These are phyloP conservation scores for Odobenus rosmarus DNA, from an alignment of 2,113 vertebrate genomes.

Conservation along the genomic window DNA sequence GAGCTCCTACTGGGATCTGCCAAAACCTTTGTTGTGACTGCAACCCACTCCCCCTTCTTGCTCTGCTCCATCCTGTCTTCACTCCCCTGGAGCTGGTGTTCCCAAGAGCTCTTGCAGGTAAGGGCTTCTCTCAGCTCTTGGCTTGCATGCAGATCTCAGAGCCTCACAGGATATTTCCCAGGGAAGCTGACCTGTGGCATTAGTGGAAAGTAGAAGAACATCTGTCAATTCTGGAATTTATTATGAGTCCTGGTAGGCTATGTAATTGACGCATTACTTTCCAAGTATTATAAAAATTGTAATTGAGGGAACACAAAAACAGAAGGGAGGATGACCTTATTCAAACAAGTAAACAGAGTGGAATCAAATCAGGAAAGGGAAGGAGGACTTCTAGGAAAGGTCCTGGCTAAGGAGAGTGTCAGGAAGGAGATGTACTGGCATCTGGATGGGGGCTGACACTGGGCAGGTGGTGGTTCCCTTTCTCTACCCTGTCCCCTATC, in stretches of 20 bases:
- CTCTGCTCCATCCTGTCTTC: background rate
- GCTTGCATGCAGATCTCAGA: background rate
- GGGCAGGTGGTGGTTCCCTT: background rate
- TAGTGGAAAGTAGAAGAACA: background rate
- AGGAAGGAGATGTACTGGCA: background rate
- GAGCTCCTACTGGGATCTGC: background rate
- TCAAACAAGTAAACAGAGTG: background rate
- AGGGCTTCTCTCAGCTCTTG: background rate
- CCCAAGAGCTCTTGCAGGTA: background rate
- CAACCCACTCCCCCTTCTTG: background rate
- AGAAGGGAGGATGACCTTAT: background rate
- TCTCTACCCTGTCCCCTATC: background rate
- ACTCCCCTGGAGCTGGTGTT: background rate
- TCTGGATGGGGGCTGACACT: no score
- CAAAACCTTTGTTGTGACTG: background rate
- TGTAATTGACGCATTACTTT: background rate
- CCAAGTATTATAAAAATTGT: background rate
- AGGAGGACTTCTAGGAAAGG: background rate
- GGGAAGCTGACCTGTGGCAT: background rate
- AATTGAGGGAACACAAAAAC: background rate
- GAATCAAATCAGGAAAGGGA: constrained; percentile 1
- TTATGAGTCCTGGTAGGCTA: background rate
- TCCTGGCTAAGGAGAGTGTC: background rate
- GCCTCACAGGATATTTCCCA: background rate
- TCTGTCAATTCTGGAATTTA: background rate